Evolutionary conservation across 2,113 vertebrate genomes (phyloP).

Genomic region (Zootoca vivipara): DNA sequence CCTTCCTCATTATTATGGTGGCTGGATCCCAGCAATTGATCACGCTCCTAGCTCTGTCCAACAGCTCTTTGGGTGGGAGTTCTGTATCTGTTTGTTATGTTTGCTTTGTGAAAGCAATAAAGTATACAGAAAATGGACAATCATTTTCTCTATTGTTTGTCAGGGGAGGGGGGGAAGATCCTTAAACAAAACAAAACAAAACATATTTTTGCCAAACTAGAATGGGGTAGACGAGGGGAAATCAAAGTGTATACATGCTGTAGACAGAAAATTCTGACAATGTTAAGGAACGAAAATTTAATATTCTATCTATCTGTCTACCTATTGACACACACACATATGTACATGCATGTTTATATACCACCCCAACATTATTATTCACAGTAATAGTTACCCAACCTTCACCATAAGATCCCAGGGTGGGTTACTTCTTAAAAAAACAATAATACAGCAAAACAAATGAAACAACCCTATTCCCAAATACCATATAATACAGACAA

Average conservation of each 20-base stretch:
- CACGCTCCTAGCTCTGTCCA: conserved; percentile 54
- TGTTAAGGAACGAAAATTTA: background rate
- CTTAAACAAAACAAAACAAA: background rate
- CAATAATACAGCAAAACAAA: too few species aligned
- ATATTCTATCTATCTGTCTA: too few species aligned
- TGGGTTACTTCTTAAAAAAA: too few species aligned
- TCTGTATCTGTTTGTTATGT: conserved; percentile 57
- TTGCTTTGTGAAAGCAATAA: conserved; percentile 44
- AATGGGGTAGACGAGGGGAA: conserved; percentile 5
- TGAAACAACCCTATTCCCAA: too few species aligned
- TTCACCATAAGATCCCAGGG: too few species aligned
- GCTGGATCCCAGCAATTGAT: conserved; percentile 54
- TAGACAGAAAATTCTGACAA: background rate
- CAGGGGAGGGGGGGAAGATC: background rate
- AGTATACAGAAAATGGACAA: conserved; percentile 45
- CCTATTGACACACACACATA: too few species aligned
- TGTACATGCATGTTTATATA: conserved; percentile 4
- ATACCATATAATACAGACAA: too few species aligned
- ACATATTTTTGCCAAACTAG: background rate
- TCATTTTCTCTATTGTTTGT: background rate
- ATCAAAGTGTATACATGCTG: background rate
- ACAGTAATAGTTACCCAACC: background rate
- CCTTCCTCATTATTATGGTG: conserved; percentile 57
- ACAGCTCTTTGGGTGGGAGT: conserved; percentile 32
- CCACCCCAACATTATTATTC: conserved; percentile 11